Conservation (phyloP, 1,140 invertebrate genomes). For the Hycleus cichorii region DNA sequence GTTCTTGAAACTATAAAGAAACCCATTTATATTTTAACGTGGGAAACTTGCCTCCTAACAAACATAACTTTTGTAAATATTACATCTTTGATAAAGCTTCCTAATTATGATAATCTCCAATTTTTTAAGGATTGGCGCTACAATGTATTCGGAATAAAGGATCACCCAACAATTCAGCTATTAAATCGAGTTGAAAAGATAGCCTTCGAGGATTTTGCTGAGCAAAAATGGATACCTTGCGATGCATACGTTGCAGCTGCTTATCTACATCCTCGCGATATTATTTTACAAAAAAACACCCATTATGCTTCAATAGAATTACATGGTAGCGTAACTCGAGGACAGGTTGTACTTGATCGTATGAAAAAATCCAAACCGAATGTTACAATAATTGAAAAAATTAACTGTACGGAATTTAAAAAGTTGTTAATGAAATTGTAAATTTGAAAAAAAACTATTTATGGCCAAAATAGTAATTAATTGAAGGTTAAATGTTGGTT, state of each 20-base stretch:
- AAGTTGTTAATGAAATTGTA: too few species aligned
- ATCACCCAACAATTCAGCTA: slow-evolving; percentile 43
- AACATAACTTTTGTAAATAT: slow-evolving; percentile 44
- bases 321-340: slow-evolving; percentile 48
- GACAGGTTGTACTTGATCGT: slow-evolving; percentile 54
- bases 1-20: slow-evolving; percentile 50
- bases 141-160: slow-evolving; percentile 41
- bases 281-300: slow-evolving; percentile 33
- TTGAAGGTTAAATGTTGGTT: too few species aligned
- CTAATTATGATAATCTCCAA: not conserved
- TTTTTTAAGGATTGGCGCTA: slow-evolving; percentile 50
- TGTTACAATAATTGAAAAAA: slow-evolving; percentile 46
- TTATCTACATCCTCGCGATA: slow-evolving; percentile 41
- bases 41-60: slow-evolving; percentile 52
- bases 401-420: slow-evolving; percentile 32
- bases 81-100: slow-evolving; percentile 14
- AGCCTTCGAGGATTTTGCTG: slow-evolving; percentile 33
- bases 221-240: slow-evolving; percentile 45
- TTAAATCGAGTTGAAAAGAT: slow-evolving; percentile 49
- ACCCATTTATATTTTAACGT: slow-evolving; percentile 56
- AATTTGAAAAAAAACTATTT: too few species aligned
- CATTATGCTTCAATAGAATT: slow-evolving; percentile 52
- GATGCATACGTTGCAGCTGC: slow-evolving; percentile 51
- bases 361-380: slow-evolving; percentile 44
- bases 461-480: too few species aligned